These are phyloP conservation scores for Pachyuromys duprasi DNA, from an alignment of 2,797 vertebrate genomes.

Conservation along the genomic window DNA sequence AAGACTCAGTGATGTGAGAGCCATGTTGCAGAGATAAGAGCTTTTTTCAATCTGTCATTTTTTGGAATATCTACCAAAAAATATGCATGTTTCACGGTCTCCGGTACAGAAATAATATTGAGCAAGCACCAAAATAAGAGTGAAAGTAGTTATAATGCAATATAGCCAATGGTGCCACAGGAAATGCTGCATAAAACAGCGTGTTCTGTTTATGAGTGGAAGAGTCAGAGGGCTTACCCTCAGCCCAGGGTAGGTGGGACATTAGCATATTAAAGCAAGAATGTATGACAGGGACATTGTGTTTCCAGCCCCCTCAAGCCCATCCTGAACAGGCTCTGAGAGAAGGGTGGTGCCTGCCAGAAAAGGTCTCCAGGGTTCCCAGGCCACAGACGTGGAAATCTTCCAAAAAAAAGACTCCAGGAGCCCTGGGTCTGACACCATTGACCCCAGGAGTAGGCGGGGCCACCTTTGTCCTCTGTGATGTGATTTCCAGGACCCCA, in stretches of 20 bases:
- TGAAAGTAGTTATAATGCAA: not conserved
- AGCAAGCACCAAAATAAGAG: not conserved
- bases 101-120: not conserved
- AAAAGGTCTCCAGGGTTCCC: not conserved
- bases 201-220: not conserved
- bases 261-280: conserved; percentile 14
- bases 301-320: not conserved
- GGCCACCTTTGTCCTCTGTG: not conserved
- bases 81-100: not conserved
- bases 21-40: not conserved
- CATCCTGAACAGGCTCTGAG: not conserved
- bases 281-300: not conserved
- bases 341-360: not conserved
- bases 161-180: not conserved
- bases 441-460: not conserved
- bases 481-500: not conserved
- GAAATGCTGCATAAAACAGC: not conserved
- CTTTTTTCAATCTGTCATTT: not conserved
- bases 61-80: conserved; percentile 19
- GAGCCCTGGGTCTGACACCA: not conserved
- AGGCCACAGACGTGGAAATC: not conserved
- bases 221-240: not conserved
- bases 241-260: not conserved
- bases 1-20: not conserved
- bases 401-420: not conserved